A percentile compares a stretch with the other conserved stretches of the same genome.
Evolutionary conservation across 2,888 invertebrate species (phyloP).

Genomic region (Silvanus unidentatus): DNA sequence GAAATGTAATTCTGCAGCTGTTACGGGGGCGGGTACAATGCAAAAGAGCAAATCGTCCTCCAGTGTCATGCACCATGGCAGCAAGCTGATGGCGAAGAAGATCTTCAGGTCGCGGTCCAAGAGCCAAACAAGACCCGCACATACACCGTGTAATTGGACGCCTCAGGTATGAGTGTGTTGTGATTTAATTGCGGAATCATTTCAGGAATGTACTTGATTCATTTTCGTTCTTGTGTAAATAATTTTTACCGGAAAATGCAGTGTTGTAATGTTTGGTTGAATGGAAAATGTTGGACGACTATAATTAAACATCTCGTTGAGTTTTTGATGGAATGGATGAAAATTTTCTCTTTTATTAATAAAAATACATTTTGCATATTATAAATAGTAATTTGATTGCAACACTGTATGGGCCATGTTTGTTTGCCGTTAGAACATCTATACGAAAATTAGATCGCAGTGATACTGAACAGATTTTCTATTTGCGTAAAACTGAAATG

Average conservation of each 20-base stretch:
- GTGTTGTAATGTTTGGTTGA: neutral
- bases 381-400: slow-evolving; percentile 14
- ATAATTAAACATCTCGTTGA: neutral
- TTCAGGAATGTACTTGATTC: neutral
- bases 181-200: neutral
- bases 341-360: slow-evolving; percentile 10
- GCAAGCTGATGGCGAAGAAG: slow-evolving; percentile 71
- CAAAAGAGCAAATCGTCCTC: slow-evolving; percentile 87
- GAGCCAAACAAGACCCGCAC: slow-evolving; percentile 62
- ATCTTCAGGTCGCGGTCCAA: slow-evolving; percentile 82
- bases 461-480: slow-evolving; percentile 19
- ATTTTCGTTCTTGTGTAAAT: too few relatives aligned
- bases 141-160: slow-evolving; percentile 66
- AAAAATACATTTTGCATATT: slow-evolving; percentile 13
- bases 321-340: neutral
- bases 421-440: slow-evolving; percentile 12
- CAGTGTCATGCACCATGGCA: slow-evolving; percentile 71
- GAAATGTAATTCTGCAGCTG: slow-evolving; percentile 29
- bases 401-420: slow-evolving; percentile 8
- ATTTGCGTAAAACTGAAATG: slow-evolving; percentile 7
- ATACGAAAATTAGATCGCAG: slow-evolving; percentile 18
- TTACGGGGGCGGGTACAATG: slow-evolving; percentile 62
- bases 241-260: too few relatives aligned
- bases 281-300: neutral
- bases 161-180: slow-evolving; percentile 76